Conservation (phyloP, 2,888 invertebrate species). For the Mesorhabditis sp. region DNA sequence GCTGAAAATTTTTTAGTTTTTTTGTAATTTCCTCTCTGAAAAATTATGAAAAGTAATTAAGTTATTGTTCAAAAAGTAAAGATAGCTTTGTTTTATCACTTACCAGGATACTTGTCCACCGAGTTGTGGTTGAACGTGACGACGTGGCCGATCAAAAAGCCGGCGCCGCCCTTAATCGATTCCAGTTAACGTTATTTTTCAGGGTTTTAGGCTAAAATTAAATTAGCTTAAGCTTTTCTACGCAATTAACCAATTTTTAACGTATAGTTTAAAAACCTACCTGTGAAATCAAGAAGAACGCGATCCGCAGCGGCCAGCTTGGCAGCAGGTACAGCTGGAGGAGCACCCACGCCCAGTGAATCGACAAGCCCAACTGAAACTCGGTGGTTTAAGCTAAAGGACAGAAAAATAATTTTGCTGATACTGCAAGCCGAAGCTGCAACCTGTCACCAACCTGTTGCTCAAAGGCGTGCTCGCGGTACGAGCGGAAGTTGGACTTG, state of each 20-base stretch:
- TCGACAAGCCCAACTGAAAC: conserved; percentile 30
- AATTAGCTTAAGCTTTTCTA: background rate
- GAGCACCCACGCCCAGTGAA: conserved; percentile 52
- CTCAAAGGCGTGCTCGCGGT: conserved; percentile 31
- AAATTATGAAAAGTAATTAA: background rate
- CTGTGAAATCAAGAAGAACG: conserved; percentile 50
- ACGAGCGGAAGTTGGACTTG: conserved; percentile 32
- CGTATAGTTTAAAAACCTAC: conserved; percentile 9
- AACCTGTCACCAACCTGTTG: conserved; percentile 24
- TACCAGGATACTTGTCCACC: conserved; percentile 54
- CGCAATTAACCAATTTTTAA: too few relatives aligned
- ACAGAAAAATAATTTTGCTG: too few relatives aligned
- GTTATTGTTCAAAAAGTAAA: background rate
- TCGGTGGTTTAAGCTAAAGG: background rate
- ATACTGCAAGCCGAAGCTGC: background rate
- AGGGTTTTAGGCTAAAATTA: background rate
- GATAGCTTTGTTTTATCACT: background rate
- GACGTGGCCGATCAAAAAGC: conserved; percentile 49
- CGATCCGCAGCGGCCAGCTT: conserved; percentile 28
- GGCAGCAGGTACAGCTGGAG: conserved; percentile 50
- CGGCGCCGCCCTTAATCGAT: conserved; percentile 20
- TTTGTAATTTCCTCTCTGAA: background rate
- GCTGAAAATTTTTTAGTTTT: background rate
- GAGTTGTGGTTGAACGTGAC: conserved; percentile 57
- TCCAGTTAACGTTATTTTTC: background rate